A percentile compares a stretch with the other conserved stretches of the same genome.
phyloP scores from a whole-genome alignment of 2,113 vertebrate species.

The Ceuthmochares aereus region DNA sequence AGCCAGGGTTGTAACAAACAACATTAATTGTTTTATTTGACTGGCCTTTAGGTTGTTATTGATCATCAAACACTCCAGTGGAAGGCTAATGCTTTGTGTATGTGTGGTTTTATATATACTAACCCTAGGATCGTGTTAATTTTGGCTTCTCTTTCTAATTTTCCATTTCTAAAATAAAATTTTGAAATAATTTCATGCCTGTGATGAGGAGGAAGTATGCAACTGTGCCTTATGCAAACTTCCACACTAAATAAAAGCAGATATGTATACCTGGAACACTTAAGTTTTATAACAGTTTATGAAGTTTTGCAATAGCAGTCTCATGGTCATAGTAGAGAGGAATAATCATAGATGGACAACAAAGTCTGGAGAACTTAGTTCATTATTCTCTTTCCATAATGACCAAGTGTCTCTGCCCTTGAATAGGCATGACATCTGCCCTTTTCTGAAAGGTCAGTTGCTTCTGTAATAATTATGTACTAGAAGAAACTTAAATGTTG shows the following conservation, averaged over 20 bases:
- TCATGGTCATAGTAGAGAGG: not conserved
- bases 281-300: not conserved
- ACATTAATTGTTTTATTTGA: slow-evolving; percentile 5
- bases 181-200: not conserved
- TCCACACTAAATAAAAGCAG: not conserved
- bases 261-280: not conserved
- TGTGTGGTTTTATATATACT: not conserved
- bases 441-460: not conserved
- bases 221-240: not conserved
- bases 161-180: not conserved
- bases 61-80: not conserved
- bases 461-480: not conserved
- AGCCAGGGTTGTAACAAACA: not conserved
- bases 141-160: not conserved
- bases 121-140: not conserved
- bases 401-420: not conserved
- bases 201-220: not conserved
- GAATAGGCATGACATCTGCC: not conserved
- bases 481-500: not conserved
- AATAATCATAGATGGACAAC: not conserved
- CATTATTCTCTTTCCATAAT: not conserved
- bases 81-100: not conserved
- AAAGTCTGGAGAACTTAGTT: not conserved
- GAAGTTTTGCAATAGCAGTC: not conserved
- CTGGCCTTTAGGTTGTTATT: not conserved